Conservation (phyloP, 2,113 vertebrate species). For the Meleagris gallopavo region DNA sequence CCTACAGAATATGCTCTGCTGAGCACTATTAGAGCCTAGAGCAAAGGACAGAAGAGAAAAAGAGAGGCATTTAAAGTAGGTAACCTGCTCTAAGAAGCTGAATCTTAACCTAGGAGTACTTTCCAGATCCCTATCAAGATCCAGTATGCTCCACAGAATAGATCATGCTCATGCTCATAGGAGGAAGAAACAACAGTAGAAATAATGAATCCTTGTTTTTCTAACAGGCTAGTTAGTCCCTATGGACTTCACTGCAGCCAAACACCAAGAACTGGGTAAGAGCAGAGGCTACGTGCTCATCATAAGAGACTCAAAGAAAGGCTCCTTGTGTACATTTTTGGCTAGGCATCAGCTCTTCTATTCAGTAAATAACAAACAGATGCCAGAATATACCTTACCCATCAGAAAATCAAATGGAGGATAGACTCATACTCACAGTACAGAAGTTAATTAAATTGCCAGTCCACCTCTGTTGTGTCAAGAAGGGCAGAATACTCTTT, state of each 20-base stretch:
- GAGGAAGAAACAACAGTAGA: background rate
- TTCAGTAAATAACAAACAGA: background rate
- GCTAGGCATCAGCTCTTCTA: background rate
- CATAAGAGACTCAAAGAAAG: background rate
- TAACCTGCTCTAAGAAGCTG: background rate
- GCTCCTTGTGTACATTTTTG: background rate
- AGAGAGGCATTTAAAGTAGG: background rate
- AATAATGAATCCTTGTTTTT: background rate
- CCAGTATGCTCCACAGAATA: background rate
- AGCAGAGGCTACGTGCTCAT: background rate
- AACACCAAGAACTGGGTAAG: background rate
- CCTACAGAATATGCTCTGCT: accelerated
- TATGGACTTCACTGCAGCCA: background rate
- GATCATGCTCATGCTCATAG: background rate
- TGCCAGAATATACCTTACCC: conserved; percentile 20
- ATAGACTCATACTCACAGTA: conserved; percentile 2
- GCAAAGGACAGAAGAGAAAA: background rate
- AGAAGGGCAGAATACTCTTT: background rate
- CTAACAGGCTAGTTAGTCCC: background rate
- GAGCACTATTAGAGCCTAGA: background rate
- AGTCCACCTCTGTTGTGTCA: background rate
- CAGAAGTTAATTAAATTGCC: background rate
- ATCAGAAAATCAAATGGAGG: conserved; percentile 4
- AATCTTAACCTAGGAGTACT: background rate
- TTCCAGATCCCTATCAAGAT: background rate